phyloP scores from a whole-genome alignment of 2,797 vertebrate species.

The Gobionotothen gibberifrons region DNA sequence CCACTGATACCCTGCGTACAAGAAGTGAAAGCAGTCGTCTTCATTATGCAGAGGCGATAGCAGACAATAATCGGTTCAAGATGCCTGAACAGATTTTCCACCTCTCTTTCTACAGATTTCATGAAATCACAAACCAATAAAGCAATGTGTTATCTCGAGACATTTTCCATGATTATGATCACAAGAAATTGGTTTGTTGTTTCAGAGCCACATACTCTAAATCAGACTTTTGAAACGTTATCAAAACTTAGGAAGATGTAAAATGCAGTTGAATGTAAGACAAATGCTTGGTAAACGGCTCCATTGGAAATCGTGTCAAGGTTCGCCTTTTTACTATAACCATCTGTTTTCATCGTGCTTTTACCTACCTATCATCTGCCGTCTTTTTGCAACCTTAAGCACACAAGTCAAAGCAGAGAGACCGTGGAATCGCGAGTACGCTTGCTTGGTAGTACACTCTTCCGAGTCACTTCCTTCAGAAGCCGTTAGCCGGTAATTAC shows the following conservation, averaged over 20 bases:
- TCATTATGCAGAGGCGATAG: not conserved
- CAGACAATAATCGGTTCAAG: not conserved
- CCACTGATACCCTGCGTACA: not conserved
- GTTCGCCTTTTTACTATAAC: too few relatives aligned
- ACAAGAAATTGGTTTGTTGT: conserved; percentile 2
- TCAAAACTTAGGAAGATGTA: not conserved
- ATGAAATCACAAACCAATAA: not conserved
- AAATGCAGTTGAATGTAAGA: not conserved
- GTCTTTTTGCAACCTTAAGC: too few relatives aligned
- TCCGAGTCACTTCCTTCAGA: too few relatives aligned
- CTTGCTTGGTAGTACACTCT: too few relatives aligned
- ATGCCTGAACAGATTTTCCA: not conserved
- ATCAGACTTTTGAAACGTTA: not conserved
- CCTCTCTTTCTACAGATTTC: not conserved
- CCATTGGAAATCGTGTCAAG: not conserved
- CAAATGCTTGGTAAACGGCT: not conserved
- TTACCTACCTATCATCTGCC: too few relatives aligned
- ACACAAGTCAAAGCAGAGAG: not conserved
- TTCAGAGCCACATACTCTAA: not conserved
- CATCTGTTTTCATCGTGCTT: too few relatives aligned
- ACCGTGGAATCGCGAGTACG: too few relatives aligned
- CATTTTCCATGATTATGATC: not conserved
- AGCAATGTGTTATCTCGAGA: not conserved
- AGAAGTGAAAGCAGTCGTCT: not conserved
- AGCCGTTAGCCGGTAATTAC: too few relatives aligned